Evolutionary conservation across 2,888 invertebrate genomes (phyloP).

Genomic region (Sycophila texana): DNA sequence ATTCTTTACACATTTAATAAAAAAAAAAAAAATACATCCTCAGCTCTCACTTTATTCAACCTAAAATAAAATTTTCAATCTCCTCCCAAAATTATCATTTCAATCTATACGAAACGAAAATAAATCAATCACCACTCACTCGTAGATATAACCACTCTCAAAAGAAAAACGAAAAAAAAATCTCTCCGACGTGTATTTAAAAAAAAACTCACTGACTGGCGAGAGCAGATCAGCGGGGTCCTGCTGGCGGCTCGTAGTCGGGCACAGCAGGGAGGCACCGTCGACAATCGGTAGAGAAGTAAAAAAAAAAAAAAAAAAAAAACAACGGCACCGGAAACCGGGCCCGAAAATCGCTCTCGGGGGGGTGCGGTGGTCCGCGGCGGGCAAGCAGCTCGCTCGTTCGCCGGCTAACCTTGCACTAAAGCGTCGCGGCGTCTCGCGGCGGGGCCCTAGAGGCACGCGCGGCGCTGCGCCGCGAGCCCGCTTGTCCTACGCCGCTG

Average conservation of each 20-base stretch:
- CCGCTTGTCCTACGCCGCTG: not conserved
- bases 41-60: too few species aligned
- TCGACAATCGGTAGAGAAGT: not conserved
- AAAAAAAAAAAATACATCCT: too few species aligned
- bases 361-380: conserved; percentile 4
- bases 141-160: too few species aligned
- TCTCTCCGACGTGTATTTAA: too few species aligned
- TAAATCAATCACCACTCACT: too few species aligned
- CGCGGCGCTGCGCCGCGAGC: not conserved
- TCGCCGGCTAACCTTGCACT: conserved; percentile 48
- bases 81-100: too few species aligned
- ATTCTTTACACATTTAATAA: too few species aligned
- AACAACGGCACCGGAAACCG: not conserved
- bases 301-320: not conserved
- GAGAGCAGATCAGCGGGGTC: not conserved
- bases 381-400: conserved; percentile 19
- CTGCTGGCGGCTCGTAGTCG: not conserved
- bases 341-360: too few species aligned
- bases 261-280: not conserved
- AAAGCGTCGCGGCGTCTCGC: conserved; percentile 14
- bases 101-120: too few species aligned
- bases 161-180: too few species aligned
- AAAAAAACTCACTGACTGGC: too few species aligned
- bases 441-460: not conserved
- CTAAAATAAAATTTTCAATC: too few species aligned